Evolutionary conservation across 2,888 invertebrate genomes (phyloP).

Genomic region (Neoitamus cyanurus): DNA sequence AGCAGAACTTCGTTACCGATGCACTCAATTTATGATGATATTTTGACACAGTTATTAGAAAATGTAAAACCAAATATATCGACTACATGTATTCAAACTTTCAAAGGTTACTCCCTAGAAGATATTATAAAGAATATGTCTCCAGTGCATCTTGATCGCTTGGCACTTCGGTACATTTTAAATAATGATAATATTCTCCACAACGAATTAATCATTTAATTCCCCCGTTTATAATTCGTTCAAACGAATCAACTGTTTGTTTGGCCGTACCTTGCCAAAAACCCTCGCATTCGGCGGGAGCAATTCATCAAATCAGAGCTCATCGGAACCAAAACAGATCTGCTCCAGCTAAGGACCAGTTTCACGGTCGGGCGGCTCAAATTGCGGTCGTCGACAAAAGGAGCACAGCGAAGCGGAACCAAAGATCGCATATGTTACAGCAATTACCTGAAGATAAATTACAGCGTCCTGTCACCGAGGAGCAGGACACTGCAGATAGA

Average conservation of each 20-base stretch:
- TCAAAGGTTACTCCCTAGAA: no score
- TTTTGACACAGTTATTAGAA: no score
- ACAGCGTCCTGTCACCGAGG: not conserved
- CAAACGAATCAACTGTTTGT: not conserved
- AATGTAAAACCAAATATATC: no score
- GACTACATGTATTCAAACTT: no score
- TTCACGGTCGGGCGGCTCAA: constrained; percentile 33
- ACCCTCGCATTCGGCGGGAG: not conserved
- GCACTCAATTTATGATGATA: no score
- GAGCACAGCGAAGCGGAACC: constrained; percentile 46
- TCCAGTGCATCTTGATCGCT: no score
- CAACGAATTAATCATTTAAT: not conserved
- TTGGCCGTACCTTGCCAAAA: not conserved
- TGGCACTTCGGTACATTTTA: no score
- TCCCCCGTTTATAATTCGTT: not conserved
- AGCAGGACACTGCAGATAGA: constrained; percentile 38
- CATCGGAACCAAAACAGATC: not conserved
- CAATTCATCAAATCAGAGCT: not conserved
- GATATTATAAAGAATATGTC: no score
- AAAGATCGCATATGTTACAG: constrained; percentile 54
- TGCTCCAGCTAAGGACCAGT: not conserved
- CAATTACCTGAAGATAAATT: constrained; percentile 53
- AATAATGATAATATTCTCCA: not conserved
- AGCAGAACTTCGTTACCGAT: no score
- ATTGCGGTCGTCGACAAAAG: not conserved